Base-by-base conservation (phyloP, 2,797 vertebrate species). In the Typhlichthys subterraneus region DNA sequence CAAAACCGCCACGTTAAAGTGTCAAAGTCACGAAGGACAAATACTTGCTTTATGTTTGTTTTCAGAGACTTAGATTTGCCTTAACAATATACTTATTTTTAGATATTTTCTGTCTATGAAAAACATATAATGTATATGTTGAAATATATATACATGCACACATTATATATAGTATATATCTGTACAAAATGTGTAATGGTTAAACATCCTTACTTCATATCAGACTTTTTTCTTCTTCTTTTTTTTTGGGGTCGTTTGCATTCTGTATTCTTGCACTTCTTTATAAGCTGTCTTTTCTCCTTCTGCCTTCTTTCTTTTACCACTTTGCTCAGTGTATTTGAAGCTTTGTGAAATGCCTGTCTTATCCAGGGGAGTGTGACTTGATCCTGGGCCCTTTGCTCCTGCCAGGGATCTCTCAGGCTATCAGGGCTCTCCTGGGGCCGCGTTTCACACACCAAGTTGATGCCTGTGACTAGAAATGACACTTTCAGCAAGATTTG, bases 401-500 rank as follows among this genome's bases (percentile, higher is more conserved):
- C 88, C 84, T 89, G 86, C 88, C 82, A 81, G 81, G 86, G 89
- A 90, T 91, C 90, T 92, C 85, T 67, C 54, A 74, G 87, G 86
- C 90, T 92, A 90, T 90, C 63, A 75, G 60, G 71, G 73, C 78
- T 90, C 89, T 93, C 91, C 82, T 49, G 84, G 85, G 90, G 87
- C 88, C 85, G 76, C 59, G 81, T 87, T 88, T 90, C 89, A 85
- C 90, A 85, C 88, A 87, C 88, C 83, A 90, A 92, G 91, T 92
- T 90, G 91, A 91, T 92, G 91, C 89, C 87, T 91, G 76, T 47
- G 79, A 87, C 85, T 88, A 87, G 89, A 92, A 92, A 93, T 91
- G 91, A 89, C 91, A 93, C 89, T 89, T 92, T 90, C 90, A 90
- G 90, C 91, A 89, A 89, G 91, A 93, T 92, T 93, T 93, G 89